Evolutionary conservation across 2,888 invertebrate genomes (phyloP).

Genomic region (Herminia tarsipennalis): DNA sequence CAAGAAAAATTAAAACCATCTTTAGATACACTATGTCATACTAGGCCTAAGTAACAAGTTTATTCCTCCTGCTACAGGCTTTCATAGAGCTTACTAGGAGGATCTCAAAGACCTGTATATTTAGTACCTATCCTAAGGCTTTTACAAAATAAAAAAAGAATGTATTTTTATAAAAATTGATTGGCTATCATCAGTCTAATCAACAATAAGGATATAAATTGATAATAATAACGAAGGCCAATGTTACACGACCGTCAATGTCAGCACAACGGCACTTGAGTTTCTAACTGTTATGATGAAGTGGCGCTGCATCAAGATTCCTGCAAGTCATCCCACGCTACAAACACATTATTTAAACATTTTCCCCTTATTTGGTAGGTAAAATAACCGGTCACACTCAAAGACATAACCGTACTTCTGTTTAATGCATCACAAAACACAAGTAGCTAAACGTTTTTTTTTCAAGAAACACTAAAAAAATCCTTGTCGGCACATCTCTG

Average conservation of each 20-base stretch:
- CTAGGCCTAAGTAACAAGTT: too few relatives aligned
- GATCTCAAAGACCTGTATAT: too few relatives aligned
- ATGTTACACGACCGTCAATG: not conserved
- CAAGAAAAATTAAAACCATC: too few relatives aligned
- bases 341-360: conserved; percentile 3
- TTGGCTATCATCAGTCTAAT: not conserved
- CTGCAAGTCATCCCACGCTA: conserved; percentile 4
- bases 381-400: conserved; percentile 16
- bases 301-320: conserved; percentile 17
- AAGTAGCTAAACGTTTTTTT: conserved; percentile 7
- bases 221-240: conserved; percentile 1
- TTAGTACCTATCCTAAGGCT: too few relatives aligned
- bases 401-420: conserved; percentile 13
- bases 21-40: too few relatives aligned
- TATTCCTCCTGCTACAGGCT: too few relatives aligned
- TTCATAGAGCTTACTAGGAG: too few relatives aligned
- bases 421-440: conserved; percentile 11
- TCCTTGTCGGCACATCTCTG: conserved; percentile 10
- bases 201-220: too few relatives aligned
- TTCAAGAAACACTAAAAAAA: conserved; percentile 30
- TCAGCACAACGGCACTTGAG: conserved; percentile 8
- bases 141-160: too few relatives aligned
- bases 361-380: conserved; percentile 22
- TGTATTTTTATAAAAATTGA: not conserved
- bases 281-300: conserved; percentile 15